Evolutionary conservation across 2,797 vertebrate species (phyloP), one percentile per base, ranked within the genome.

Genomic region (Pangasius larnaudii): DNA sequence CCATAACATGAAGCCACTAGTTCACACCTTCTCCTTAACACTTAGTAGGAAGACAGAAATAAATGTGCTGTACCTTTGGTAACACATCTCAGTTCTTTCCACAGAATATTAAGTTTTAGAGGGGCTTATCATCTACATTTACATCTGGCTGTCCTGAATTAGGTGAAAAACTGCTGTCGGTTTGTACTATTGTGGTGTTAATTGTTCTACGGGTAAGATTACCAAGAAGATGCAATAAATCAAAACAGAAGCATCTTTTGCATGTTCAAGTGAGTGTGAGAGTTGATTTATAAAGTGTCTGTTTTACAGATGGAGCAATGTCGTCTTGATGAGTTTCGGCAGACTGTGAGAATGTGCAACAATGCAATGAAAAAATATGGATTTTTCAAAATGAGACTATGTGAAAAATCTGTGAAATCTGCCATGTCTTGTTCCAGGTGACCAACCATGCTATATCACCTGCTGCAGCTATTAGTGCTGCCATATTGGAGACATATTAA

Each of bases 301-400:
- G 92, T 88, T 90, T 89, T 88, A 88, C 91, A 91, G 89, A 89
- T 85, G 71, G 85, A 89, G 90, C 81, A 90, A 88, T 88, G 81
- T 85, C 86, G 88, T 90, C 67, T 71, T 91, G 93, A 95, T 94
- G 91, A 81, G 87, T 91, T 93, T 92, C 86, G 92, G 92, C 91
- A 92, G 69, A 88, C 71, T 53, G 19, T 67, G 85, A 91, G 85
- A 92, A 91, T 59, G 53, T 80, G 51, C 51, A 84, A 39, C 87
- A 85, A 89, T 91, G 88, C 83, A 90, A 94, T 90, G 90, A 93
- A 91, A 92, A 86, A 91, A 89, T 95, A 94, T 94, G 91, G 94
- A 95, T 94, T 94, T 92, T 90, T 90, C 91, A 85, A 94, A 95
- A 94, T 94, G 90, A 94, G 90, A 89, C 87, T 56, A 87, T 84